These are phyloP conservation scores for Petrophora chlorosata DNA, from an alignment of 2,888 invertebrate genomes.

Conservation along the genomic window DNA sequence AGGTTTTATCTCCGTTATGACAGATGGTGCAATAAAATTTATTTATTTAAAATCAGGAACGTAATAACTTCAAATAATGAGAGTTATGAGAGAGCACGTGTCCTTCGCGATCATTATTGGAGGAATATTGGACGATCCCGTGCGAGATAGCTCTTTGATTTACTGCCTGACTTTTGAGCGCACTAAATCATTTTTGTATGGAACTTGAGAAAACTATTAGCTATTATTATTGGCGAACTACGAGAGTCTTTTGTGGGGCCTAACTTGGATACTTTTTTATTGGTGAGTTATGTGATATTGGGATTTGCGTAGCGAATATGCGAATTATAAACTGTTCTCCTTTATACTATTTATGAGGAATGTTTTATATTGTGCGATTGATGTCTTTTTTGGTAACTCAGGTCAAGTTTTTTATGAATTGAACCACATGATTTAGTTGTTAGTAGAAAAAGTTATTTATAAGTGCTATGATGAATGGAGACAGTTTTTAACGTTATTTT, in stretches of 20 bases:
- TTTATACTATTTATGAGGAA: constrained; percentile 46
- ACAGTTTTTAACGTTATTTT: neutral
- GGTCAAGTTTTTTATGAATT: constrained; percentile 9
- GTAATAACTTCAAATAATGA: constrained; percentile 73
- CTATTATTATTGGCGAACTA: constrained; percentile 78
- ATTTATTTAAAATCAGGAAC: constrained; percentile 77
- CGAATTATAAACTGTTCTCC: constrained; percentile 53
- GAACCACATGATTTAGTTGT: constrained; percentile 2
- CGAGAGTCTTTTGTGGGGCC: constrained; percentile 65
- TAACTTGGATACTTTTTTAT: constrained; percentile 61
- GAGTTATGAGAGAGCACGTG: constrained; percentile 63
- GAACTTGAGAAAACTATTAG: constrained; percentile 82
- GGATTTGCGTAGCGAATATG: constrained; percentile 68
- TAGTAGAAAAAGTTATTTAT: neutral
- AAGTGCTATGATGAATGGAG: neutral
- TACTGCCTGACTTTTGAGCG: constrained; percentile 77
- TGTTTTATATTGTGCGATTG: constrained; percentile 37
- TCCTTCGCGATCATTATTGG: constrained; percentile 65
- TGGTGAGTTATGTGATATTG: constrained; percentile 56
- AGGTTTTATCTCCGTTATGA: constrained; percentile 75
- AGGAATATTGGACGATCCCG: constrained; percentile 59
- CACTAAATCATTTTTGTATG: constrained; percentile 79
- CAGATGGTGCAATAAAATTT: constrained; percentile 80
- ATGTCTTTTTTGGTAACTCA: constrained; percentile 48
- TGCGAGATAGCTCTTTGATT: constrained; percentile 73